Evolutionary conservation across 2,797 vertebrate genomes (phyloP).

Genomic region (Furcifer pardalis): DNA sequence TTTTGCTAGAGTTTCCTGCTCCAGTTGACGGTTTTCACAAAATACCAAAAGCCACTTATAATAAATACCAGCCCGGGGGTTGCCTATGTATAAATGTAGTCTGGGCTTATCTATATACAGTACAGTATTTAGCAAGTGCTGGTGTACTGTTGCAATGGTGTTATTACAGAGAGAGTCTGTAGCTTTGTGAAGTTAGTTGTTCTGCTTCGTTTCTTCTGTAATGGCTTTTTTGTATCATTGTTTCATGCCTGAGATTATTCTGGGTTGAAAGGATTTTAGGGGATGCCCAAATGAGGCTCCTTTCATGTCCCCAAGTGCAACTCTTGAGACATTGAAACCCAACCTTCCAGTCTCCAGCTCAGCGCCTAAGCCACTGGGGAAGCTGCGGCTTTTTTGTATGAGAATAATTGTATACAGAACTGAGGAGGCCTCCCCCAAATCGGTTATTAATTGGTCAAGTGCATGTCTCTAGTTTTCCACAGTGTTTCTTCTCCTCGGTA

Average conservation of each 20-base stretch:
- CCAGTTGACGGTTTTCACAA: not conserved
- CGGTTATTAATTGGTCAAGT: not conserved
- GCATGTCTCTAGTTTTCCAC: not conserved
- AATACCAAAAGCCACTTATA: not conserved
- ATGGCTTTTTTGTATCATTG: no score
- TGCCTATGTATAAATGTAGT: not conserved
- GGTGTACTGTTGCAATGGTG: no score
- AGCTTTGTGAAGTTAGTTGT: not conserved
- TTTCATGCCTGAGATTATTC: no score
- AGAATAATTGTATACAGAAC: not conserved
- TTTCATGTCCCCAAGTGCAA: no score
- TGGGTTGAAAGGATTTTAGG: no score
- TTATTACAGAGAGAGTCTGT: not conserved
- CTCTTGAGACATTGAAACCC: no score
- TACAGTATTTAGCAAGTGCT: not conserved
- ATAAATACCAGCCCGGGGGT: not conserved
- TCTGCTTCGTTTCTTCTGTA: not conserved
- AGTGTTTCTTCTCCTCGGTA: not conserved
- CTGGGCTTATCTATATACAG: not conserved
- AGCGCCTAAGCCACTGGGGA: no score
- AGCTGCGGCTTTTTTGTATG: no score
- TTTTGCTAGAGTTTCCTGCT: not conserved
- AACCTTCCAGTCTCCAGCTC: no score
- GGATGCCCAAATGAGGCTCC: no score
- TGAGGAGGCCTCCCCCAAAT: not conserved